Base-by-base conservation (phyloP, 2,888 invertebrate genomes). In the Ormia ochracea region DNA sequence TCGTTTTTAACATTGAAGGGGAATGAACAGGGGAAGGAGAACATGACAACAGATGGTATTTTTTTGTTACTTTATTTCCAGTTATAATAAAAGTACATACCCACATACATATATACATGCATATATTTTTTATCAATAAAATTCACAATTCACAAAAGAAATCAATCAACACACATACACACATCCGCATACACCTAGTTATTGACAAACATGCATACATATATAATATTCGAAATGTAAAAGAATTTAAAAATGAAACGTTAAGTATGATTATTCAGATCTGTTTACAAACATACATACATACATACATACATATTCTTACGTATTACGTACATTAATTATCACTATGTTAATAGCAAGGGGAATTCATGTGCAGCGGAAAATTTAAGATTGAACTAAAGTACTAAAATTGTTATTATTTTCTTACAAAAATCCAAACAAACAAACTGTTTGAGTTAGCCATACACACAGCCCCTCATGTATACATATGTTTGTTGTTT, bases 191-290 rank as follows among this genome's bases (percentile, higher is more conserved):
- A 52, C 38, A 41, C 59, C 2, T 19, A 69, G 31, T 41, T n/a
- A n/a, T n/a, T n/a, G n/a, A n/a, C n/a, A n/a, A n/a, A n/a, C n/a
- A n/a, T n/a, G n/a, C n/a, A n/a, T n/a, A n/a, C n/a, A n/a, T n/a
- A n/a, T n/a, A n/a, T n/a, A n/a, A n/a, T n/a, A n/a, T n/a, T n/a
- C 41, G 36, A 41, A 48, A 54, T 66, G 54, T 61, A 68, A 79
- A 81, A 82, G 19, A 21, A 54, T 63, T 26, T 28, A 69, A 70
- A 75, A 43, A 63, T 52, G 69, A 72, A 66, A 80, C 61, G 33
- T 61, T 73, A 59, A 36, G 61, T 38, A 48, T 56, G 54, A 58
- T 48, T 65, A 63, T 69, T 52, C 68, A 69, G 69, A 77, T 75
- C 50, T 75, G 66, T 52, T 59, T 14, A 52, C 12, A 23, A 21